Conservation (phyloP, 2,113 vertebrate species). For the Redunca redunca region DNA sequence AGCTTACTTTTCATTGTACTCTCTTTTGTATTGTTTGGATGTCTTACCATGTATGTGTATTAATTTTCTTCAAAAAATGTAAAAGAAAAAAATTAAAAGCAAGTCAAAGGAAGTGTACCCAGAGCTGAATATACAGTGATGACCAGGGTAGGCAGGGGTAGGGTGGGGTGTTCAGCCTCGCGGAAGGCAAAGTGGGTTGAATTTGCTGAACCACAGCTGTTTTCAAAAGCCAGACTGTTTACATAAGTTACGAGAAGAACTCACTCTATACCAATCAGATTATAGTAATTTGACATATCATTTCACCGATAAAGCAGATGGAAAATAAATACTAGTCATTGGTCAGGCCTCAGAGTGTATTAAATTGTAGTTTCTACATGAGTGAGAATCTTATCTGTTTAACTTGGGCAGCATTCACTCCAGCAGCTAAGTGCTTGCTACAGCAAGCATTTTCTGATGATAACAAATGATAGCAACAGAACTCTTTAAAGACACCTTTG, state of each 20-base stretch:
- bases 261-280: conserved; percentile 33
- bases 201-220: background rate
- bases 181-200: background rate
- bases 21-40: background rate
- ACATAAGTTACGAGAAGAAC: conserved; percentile 27
- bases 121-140: background rate
- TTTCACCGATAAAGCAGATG: conserved; percentile 54
- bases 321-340: conserved; percentile 49
- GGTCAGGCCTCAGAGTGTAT: background rate
- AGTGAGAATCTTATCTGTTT: conserved; percentile 5
- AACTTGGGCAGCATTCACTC: background rate
- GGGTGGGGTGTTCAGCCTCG: background rate
- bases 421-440: background rate
- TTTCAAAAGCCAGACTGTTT: conserved; percentile 45
- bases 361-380: background rate
- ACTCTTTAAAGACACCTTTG: background rate
- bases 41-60: conserved; percentile 18
- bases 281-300: background rate
- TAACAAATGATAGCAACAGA: background rate
- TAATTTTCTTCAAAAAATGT: conserved; percentile 12
- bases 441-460: background rate
- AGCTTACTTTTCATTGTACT: background rate
- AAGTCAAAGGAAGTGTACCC: background rate
- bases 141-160: background rate
- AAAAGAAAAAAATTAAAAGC: background rate